Evolutionary conservation across 2,888 invertebrate species (phyloP).

Genomic region (Lycophotia porphyrea): DNA sequence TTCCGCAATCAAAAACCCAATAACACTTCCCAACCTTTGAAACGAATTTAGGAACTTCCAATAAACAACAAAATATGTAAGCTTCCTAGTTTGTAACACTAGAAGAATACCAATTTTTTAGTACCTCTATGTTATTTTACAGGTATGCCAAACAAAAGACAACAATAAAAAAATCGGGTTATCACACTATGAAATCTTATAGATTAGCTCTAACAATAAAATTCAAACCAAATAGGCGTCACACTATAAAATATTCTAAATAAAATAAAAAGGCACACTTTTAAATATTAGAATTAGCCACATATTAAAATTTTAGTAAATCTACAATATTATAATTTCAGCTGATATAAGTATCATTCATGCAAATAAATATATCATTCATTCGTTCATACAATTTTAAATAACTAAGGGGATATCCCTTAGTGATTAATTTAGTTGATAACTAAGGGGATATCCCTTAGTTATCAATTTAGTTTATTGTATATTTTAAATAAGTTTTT

Average conservation of each 20-base stretch:
- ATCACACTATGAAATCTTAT: not conserved
- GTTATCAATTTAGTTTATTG: too few relatives aligned
- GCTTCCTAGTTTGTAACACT: not conserved
- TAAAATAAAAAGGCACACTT: too few relatives aligned
- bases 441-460: too few relatives aligned
- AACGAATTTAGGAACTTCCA: conserved; percentile 11
- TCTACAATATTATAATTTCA: too few relatives aligned
- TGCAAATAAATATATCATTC: too few relatives aligned
- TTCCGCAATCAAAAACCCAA: conserved; percentile 29
- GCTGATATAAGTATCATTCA: too few relatives aligned
- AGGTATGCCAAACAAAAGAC: not conserved
- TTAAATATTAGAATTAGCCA: not conserved
- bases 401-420: too few relatives aligned
- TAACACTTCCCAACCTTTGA: conserved; percentile 2
- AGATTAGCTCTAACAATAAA: not conserved
- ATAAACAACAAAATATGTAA: not conserved
- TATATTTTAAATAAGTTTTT: too few relatives aligned
- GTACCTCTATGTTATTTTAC: not conserved
- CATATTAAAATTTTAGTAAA: too few relatives aligned
- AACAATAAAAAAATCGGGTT: not conserved
- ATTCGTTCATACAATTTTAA: too few relatives aligned
- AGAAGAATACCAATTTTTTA: not conserved
- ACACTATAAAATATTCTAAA: too few relatives aligned
- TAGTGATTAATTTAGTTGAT: too few relatives aligned
- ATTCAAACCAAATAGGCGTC: not conserved